Conservation (phyloP, 2,888 invertebrate genomes). For the Lithophane leautieri region DNA sequence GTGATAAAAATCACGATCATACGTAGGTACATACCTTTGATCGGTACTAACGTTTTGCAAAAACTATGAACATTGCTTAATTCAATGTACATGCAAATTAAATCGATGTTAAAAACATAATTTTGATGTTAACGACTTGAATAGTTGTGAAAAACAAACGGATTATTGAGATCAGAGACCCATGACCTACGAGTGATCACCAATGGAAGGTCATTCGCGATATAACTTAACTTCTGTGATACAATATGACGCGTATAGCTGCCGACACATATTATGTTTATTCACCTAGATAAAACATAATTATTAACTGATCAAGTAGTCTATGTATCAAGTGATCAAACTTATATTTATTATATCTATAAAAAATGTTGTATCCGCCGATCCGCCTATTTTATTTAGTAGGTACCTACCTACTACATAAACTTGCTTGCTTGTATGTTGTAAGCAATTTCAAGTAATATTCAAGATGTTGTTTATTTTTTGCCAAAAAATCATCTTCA, state of each 20-base stretch:
- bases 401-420: neutral
- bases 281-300: neutral
- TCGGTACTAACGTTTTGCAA: neutral
- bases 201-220: conserved; percentile 46
- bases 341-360: neutral
- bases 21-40: neutral
- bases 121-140: neutral
- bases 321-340: too few relatives aligned
- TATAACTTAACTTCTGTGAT: conserved; percentile 31
- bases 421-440: neutral
- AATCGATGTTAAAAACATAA: neutral
- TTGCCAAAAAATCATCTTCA: conserved; percentile 34
- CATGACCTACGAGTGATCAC: conserved; percentile 54
- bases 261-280: conserved; percentile 2
- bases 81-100: neutral
- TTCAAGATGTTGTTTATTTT: conserved; percentile 13
- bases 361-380: neutral
- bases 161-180: conserved; percentile 44
- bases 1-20: too few relatives aligned
- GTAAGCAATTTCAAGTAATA: conserved; percentile 6
- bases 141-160: conserved; percentile 35
- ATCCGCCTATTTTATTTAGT: neutral
- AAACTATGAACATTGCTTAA: neutral
- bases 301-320: neutral
- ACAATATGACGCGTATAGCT: conserved; percentile 18